A percentile compares a stretch with the other conserved stretches of the same genome.
Evolutionary conservation across 2,797 vertebrate species (phyloP).

Genomic region (Varecia variegata): DNA sequence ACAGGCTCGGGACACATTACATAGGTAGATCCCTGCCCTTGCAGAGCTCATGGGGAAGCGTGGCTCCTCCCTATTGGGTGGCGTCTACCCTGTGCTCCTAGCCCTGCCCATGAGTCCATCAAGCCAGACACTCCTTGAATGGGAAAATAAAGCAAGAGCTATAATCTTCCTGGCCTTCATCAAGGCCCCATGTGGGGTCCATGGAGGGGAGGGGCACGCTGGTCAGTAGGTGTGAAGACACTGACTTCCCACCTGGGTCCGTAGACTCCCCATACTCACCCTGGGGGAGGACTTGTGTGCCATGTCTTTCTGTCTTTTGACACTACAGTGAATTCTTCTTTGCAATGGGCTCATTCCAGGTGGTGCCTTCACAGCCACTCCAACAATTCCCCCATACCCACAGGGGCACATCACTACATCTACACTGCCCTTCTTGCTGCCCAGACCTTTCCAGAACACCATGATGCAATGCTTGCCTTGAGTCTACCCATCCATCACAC

Average conservation of each 20-base stretch:
- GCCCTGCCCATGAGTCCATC: background rate
- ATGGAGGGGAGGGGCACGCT: background rate
- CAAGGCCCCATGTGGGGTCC: background rate
- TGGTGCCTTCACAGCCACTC: background rate
- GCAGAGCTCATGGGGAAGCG: background rate
- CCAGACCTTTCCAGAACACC: constrained; percentile 23
- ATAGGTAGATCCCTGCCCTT: background rate
- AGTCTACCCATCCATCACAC: background rate
- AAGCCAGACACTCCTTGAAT: background rate
- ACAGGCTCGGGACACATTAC: background rate
- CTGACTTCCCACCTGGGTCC: background rate
- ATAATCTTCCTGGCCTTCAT: background rate
- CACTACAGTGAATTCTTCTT: background rate
- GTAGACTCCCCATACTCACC: background rate
- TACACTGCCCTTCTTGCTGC: background rate
- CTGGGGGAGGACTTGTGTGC: background rate
- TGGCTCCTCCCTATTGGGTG: background rate
- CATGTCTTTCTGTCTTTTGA: background rate
- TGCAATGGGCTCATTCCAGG: background rate
- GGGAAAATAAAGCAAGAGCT: background rate
- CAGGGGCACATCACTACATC: background rate
- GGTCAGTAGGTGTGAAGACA: background rate
- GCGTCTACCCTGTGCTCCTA: background rate
- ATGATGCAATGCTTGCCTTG: background rate
- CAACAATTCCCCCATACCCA: background rate